A percentile compares a stretch with the other conserved stretches of the same genome.
Evolutionary conservation across 2,797 vertebrate species (phyloP).

Genomic region (Halcyon badia): DNA sequence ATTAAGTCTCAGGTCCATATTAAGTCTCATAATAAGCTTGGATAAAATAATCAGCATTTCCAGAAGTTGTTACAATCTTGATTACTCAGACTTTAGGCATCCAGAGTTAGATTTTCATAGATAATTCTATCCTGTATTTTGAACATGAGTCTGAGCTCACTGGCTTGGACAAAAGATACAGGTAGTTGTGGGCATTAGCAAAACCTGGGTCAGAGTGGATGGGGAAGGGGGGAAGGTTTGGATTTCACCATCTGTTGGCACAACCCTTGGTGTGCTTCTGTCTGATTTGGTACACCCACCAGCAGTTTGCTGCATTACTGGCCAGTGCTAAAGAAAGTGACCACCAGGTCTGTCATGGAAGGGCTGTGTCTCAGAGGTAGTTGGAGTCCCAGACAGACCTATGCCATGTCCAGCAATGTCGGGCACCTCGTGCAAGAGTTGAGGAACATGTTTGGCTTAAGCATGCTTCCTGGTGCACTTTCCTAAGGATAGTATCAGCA

Average conservation of each 20-base stretch:
- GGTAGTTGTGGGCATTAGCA: not conserved
- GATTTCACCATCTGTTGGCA: not conserved
- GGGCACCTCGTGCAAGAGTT: not conserved
- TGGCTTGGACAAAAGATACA: not conserved
- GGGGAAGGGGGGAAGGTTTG: not conserved
- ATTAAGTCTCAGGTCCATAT: not conserved
- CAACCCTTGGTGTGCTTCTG: not conserved
- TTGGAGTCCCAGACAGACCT: fast-evolving
- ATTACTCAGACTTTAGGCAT: not conserved
- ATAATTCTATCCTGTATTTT: not conserved
- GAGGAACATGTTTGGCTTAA: not conserved
- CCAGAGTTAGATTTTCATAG: not conserved
- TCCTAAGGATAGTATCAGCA: not conserved
- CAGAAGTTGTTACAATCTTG: not conserved
- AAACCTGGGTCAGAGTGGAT: not conserved
- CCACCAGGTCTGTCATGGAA: not conserved
- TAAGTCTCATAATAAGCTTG: not conserved
- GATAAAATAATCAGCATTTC: not conserved
- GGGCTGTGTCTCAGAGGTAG: not conserved
- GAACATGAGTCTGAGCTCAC: not conserved
- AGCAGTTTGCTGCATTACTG: not conserved
- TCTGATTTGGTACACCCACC: not conserved
- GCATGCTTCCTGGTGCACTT: not conserved
- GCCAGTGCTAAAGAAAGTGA: not conserved
- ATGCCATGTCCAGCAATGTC: not conserved